A percentile compares a stretch with the other conserved stretches of the same genome.
Evolutionary conservation across 1,140 invertebrate genomes (phyloP).

Genomic region (Pseudomyrmex gracilis): DNA sequence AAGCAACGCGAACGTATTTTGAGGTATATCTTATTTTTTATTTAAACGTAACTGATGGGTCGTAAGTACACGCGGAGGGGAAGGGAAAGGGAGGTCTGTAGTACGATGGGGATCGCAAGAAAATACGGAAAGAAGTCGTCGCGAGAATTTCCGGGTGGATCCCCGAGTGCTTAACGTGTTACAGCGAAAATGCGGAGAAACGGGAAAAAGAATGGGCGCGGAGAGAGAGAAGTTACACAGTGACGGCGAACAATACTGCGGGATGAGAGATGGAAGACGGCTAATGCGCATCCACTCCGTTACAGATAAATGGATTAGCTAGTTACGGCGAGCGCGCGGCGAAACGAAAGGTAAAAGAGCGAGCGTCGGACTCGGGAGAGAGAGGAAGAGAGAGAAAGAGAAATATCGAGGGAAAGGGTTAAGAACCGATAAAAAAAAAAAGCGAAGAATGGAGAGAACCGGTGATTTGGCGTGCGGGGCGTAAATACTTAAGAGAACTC

Average conservation of each 20-base stretch:
- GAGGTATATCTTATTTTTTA: constrained; percentile 30
- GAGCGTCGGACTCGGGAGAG: not conserved
- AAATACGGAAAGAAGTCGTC: constrained; percentile 75
- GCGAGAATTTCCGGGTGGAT: constrained; percentile 40
- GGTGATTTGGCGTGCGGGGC: not conserved
- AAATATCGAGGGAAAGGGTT: constrained; percentile 10
- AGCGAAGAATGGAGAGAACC: not conserved
- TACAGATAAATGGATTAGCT: constrained; percentile 83
- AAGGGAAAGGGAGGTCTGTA: constrained; percentile 11
- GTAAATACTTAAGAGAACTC: constrained; percentile 29
- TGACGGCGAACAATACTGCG: constrained; percentile 35
- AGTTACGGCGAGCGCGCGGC: constrained; percentile 59
- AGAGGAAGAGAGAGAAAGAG: not conserved
- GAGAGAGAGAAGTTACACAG: constrained; percentile 31
- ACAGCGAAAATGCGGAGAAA: constrained; percentile 10
- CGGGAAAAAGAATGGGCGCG: constrained; percentile 49
- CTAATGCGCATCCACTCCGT: constrained; percentile 62
- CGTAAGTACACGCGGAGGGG: not conserved
- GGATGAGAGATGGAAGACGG: constrained; percentile 60
- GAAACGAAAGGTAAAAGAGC: constrained; percentile 63
- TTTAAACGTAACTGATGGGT: constrained; percentile 65
- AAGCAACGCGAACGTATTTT: constrained; percentile 27
- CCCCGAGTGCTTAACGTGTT: constrained; percentile 62
- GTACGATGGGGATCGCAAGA: constrained; percentile 53
- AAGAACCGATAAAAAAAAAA: constrained; percentile 38